A percentile compares a stretch with the other conserved stretches of the same genome.
Conservation (phyloP, 2,797 vertebrate species). For the Cheirogaleus major region DNA sequence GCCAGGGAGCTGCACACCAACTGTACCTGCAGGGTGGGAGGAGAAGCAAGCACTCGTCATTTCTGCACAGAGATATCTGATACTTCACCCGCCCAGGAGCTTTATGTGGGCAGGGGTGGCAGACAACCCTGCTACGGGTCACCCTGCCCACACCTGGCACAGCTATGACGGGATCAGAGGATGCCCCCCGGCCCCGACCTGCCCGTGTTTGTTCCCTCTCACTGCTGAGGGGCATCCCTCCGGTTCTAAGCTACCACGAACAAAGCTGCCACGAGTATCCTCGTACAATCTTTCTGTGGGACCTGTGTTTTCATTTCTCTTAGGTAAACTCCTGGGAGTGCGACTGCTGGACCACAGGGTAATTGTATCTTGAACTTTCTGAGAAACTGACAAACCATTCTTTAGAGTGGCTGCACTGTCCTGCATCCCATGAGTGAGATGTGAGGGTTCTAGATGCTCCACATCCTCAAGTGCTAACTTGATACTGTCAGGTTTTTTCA, state of each 20-base stretch:
- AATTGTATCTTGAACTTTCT: not conserved
- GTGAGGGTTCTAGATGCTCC: not conserved
- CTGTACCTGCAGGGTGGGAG: slow-evolving; percentile 89
- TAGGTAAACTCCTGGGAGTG: not conserved
- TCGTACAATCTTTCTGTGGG: rapidly evolving
- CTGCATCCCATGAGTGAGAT: not conserved
- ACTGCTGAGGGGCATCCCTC: not conserved
- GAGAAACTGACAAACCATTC: not conserved
- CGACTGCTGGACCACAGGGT: not conserved
- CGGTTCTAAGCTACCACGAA: not conserved
- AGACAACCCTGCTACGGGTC: not conserved
- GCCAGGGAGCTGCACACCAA: slow-evolving; percentile 92
- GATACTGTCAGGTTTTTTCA: too few relatives aligned
- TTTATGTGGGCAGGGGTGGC: not conserved
- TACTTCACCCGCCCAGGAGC: rapidly evolving
- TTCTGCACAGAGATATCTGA: too few relatives aligned
- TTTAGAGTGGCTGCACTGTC: rapidly evolving
- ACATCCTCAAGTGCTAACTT: rapidly evolving
- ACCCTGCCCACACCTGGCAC: not conserved
- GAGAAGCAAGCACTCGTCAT: not conserved
- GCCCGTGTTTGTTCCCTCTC: not conserved
- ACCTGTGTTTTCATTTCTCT: not conserved
- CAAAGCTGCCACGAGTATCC: not conserved
- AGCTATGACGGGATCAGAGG: not conserved
- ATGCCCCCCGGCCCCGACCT: not conserved